A percentile compares a stretch with the other conserved stretches of the same genome.
phyloP scores from a whole-genome alignment of 2,888 invertebrate genomes.

The Mythimna loreyi region DNA sequence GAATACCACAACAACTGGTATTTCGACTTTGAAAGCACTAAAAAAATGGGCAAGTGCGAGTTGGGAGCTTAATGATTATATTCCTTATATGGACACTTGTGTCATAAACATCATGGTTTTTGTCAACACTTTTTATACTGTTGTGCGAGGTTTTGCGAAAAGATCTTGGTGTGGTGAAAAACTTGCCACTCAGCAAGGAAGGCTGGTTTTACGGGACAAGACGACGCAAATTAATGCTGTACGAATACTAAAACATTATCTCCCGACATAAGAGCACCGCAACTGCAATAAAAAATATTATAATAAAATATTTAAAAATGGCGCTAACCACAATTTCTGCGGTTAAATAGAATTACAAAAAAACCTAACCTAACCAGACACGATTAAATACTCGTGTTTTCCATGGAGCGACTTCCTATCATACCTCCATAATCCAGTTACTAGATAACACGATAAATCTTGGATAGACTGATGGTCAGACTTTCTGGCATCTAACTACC shows the following conservation, averaged over 20 bases:
- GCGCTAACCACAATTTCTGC: no score
- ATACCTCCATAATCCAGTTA: no score
- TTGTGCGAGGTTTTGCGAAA: neutral
- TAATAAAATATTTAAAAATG: no score
- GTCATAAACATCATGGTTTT: constrained; percentile 16
- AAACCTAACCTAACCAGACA: no score
- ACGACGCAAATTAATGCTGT: neutral
- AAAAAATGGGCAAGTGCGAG: constrained; percentile 52
- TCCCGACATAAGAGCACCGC: no score
- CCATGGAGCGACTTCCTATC: no score
- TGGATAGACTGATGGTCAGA: no score
- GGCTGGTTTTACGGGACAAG: neutral
- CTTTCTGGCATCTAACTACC: no score
- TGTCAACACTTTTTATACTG: constrained; percentile 10
- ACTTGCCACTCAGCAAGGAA: neutral
- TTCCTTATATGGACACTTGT: constrained; percentile 20
- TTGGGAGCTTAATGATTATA: constrained; percentile 30
- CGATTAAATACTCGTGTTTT: no score
- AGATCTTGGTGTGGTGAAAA: neutral
- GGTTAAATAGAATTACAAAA: no score
- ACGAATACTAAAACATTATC: neutral
- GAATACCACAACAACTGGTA: constrained; percentile 66
- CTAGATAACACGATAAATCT: no score
- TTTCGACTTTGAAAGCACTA: constrained; percentile 47
- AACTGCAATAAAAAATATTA: no score